These are phyloP conservation scores for Drosophila anceps DNA, from an alignment of 2,888 invertebrate genomes.

Conservation along the genomic window DNA sequence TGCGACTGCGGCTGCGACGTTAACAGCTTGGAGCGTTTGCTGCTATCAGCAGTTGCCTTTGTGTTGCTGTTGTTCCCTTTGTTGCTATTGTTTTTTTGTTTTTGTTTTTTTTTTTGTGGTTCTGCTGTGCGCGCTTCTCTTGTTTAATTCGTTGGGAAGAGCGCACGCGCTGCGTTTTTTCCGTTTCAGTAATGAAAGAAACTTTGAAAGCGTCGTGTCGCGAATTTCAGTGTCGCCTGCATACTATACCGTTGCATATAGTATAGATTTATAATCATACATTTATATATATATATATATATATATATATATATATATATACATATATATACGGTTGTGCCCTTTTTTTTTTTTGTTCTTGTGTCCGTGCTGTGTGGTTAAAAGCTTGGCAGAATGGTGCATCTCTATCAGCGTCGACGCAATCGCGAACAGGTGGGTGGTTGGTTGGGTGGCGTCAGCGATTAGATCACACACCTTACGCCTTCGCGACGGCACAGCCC, in stretches of 20 bases:
- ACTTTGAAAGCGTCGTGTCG: conserved; percentile 65
- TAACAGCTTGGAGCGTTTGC: conserved; percentile 30
- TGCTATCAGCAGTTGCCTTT: conserved; percentile 49
- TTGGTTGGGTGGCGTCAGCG: conserved; percentile 61
- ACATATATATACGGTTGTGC: conserved; percentile 1
- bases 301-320: background rate
- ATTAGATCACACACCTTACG: conserved; percentile 18
- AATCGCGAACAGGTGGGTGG: conserved; percentile 71
- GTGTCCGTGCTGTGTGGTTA: background rate
- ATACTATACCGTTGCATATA: conserved; percentile 12
- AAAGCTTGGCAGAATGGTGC: conserved; percentile 55
- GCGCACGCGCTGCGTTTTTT: conserved; percentile 43
- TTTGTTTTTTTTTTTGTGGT: no score
- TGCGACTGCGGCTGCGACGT: conserved; percentile 14
- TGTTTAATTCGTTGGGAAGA: conserved; percentile 28
- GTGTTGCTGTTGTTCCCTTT: conserved; percentile 12
- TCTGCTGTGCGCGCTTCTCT: conserved; percentile 22
- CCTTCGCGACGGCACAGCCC: background rate
- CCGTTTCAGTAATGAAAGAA: conserved; percentile 63
- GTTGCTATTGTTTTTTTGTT: conserved; percentile 17
- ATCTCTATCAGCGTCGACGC: conserved; percentile 68
- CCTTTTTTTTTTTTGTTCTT: conserved; percentile 10
- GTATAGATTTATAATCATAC: no score
- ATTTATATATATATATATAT: conserved; percentile 3
- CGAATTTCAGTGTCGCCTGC: conserved; percentile 34